Evolutionary conservation across 2,797 vertebrate species (phyloP).

Genomic region (Harpagifer antarcticus): DNA sequence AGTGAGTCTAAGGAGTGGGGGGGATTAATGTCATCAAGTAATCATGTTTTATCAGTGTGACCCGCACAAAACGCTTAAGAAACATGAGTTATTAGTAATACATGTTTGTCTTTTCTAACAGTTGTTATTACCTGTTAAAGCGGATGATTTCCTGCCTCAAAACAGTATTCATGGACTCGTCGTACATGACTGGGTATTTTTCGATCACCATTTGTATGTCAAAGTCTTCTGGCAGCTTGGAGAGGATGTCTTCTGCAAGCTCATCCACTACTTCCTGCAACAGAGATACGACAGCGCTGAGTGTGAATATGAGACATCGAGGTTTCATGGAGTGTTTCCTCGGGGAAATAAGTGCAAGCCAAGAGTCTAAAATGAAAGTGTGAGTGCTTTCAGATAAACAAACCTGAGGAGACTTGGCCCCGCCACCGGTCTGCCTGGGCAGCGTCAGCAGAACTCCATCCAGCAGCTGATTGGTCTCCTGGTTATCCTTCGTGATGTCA

Average conservation of each 20-base stretch:
- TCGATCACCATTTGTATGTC: constrained; percentile 86
- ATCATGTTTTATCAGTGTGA: not conserved
- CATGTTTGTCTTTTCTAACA: not conserved
- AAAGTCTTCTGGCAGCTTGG: constrained; percentile 90
- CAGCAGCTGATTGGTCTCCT: constrained; percentile 95
- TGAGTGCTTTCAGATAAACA: constrained; percentile 18
- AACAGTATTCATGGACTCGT: constrained; percentile 97
- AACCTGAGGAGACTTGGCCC: constrained; percentile 93
- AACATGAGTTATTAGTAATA: not conserved
- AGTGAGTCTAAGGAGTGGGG: constrained; percentile 84
- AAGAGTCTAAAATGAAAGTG: constrained; percentile 4
- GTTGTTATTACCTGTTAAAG: constrained; percentile 91
- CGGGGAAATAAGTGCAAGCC: not conserved
- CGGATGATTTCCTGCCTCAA: constrained; percentile 93
- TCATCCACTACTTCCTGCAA: constrained; percentile 91
- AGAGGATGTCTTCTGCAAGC: constrained; percentile 90
- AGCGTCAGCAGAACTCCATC: constrained; percentile 92
- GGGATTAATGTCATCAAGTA: not conserved
- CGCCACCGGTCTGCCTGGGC: constrained; percentile 89
- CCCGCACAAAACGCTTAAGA: not conserved
- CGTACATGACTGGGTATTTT: constrained; percentile 90
- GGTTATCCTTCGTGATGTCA: constrained; percentile 96
- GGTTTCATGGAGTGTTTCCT: constrained; percentile 4
- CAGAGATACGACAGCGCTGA: not conserved
- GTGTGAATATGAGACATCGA: not conserved